Conservation (phyloP, 2,888 invertebrate genomes). For the Fissipunctia ypsillon region DNA sequence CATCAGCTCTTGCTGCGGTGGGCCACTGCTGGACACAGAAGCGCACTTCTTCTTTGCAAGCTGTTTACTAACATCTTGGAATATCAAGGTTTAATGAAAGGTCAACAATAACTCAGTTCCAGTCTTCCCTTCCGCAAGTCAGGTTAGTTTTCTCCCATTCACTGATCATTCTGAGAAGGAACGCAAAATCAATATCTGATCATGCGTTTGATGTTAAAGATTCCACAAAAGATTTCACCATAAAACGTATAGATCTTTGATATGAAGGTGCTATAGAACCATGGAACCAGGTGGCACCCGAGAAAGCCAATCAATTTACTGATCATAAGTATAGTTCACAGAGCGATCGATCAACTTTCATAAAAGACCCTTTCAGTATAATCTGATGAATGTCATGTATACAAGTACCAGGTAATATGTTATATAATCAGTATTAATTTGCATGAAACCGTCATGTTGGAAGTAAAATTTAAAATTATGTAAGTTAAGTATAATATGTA, state of each 20-base stretch:
- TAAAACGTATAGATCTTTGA: not conserved
- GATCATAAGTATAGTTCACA: constrained; percentile 30
- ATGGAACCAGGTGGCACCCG: constrained; percentile 26
- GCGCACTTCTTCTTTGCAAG: not conserved
- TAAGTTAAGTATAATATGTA: constrained; percentile 35
- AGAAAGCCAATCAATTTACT: constrained; percentile 42
- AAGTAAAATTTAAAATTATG: constrained; percentile 33
- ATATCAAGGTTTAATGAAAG: not conserved
- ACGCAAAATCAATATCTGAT: not conserved
- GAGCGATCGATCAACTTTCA: constrained; percentile 42
- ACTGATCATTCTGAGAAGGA: constrained; percentile 4
- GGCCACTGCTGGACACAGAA: not conserved
- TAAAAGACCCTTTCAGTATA: constrained; percentile 31
- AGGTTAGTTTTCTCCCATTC: constrained; percentile 6
- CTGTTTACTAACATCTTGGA: constrained; percentile 13
- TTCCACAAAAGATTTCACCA: constrained; percentile 16
- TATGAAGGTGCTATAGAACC: constrained; percentile 11
- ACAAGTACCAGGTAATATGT: constrained; percentile 20
- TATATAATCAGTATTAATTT: constrained; percentile 40
- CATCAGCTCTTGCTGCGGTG: not conserved
- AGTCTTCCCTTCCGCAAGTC: not conserved
- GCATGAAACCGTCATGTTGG: constrained; percentile 16
- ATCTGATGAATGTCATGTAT: constrained; percentile 27
- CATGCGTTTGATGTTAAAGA: not conserved
- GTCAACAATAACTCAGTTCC: not conserved